Conservation (phyloP, 2,888 invertebrate species). For the Drosophila barbarae region DNA sequence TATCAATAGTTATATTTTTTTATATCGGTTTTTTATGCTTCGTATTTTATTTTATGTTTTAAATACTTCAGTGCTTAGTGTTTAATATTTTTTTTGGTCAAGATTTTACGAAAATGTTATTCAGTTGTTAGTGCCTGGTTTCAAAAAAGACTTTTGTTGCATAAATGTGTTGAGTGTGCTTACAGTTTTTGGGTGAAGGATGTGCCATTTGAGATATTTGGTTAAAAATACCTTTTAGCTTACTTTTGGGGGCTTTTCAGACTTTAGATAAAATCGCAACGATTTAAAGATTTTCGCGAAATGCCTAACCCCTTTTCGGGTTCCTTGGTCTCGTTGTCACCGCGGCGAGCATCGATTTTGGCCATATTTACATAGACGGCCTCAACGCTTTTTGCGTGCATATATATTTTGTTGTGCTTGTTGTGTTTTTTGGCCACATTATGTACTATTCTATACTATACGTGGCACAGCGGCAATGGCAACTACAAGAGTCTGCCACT, state of each 20-base stretch:
- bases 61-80: background rate
- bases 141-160: constrained; percentile 25
- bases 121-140: background rate
- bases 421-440: constrained; percentile 55
- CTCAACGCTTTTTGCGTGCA: constrained; percentile 49
- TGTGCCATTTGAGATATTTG: background rate
- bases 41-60: constrained; percentile 4
- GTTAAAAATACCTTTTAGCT: background rate
- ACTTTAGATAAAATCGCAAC: constrained; percentile 4
- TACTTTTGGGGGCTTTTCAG: background rate
- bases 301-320: constrained; percentile 21
- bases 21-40: background rate
- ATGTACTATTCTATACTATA: constrained; percentile 44
- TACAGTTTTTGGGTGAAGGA: background rate
- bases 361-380: constrained; percentile 47
- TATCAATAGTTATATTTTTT: background rate
- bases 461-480: constrained; percentile 23
- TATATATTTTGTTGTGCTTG: constrained; percentile 31
- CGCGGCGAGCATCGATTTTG: constrained; percentile 59
- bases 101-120: background rate
- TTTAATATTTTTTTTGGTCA: background rate
- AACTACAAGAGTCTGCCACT: constrained; percentile 50
- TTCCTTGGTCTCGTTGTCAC: constrained; percentile 34
- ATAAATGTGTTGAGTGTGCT: constrained; percentile 19
- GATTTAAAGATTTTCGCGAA: constrained; percentile 6